Conservation (phyloP, 2,113 vertebrate species). For the Pterocles orientalis region DNA sequence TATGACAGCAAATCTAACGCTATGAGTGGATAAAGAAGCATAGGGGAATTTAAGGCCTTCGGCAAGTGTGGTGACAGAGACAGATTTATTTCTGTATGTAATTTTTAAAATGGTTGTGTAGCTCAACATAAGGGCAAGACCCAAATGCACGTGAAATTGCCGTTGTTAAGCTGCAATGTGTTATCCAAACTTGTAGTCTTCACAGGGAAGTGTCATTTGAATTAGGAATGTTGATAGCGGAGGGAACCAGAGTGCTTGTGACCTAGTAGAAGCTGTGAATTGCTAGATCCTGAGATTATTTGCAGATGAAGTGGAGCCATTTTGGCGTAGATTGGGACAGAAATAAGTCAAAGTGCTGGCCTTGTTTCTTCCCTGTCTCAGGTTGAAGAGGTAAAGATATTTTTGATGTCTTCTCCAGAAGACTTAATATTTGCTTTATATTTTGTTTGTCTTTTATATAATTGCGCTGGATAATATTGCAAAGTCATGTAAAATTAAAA, state of each 20-base stretch:
- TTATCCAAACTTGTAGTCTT: not conserved
- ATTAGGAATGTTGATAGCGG: not conserved
- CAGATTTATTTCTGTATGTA: not conserved
- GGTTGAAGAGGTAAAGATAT: not conserved
- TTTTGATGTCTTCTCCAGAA: not conserved
- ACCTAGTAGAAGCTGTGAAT: not conserved
- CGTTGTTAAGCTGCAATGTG: rapidly evolving
- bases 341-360: not conserved
- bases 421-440: slow-evolving; percentile 3
- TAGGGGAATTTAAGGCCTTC: not conserved
- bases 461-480: slow-evolving; percentile 62
- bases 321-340: not conserved
- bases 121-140: rapidly evolving
- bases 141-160: not conserved
- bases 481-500: slow-evolving; percentile 76
- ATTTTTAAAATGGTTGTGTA: not conserved
- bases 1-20: rapidly evolving
- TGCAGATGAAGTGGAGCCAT: not conserved
- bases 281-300: not conserved
- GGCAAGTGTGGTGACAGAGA: not conserved
- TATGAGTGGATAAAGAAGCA: rapidly evolving
- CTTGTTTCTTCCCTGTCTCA: not conserved
- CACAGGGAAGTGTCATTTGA: not conserved
- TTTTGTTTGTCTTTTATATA: slow-evolving; percentile 34
- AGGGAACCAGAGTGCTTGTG: not conserved